A percentile compares a stretch with the other conserved stretches of the same genome.
Evolutionary conservation across 2,797 vertebrate genomes (phyloP).

Genomic region (Diglossa cyanea): DNA sequence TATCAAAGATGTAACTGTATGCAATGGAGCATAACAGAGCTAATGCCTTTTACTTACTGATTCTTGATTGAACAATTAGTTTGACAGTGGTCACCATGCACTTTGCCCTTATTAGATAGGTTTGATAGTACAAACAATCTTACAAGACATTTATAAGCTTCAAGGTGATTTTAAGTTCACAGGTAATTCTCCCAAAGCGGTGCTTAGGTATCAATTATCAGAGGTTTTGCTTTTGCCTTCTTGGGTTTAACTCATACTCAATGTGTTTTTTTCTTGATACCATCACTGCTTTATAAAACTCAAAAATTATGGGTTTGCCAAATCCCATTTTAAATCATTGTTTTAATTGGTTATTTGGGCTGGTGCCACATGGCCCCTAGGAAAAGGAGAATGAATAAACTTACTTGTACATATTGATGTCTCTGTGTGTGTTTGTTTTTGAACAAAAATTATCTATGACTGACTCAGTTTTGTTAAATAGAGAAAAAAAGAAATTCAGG

Average conservation of each 20-base stretch:
- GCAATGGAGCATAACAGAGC: conserved; percentile 32
- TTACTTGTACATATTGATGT: neutral
- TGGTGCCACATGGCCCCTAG: neutral
- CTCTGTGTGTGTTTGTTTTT: neutral
- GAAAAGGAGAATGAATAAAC: neutral
- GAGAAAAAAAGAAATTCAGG: neutral
- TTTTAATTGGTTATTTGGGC: neutral
- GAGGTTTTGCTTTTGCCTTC: neutral
- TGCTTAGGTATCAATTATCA: neutral
- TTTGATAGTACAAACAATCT: neutral
- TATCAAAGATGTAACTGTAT: conserved; percentile 27
- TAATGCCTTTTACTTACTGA: conserved; percentile 43
- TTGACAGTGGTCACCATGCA: conserved; percentile 3
- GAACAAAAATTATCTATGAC: neutral
- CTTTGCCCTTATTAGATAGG: conserved; percentile 14
- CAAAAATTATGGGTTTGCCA: neutral
- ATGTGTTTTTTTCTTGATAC: neutral
- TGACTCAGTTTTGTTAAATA: neutral
- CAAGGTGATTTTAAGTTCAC: conserved; percentile 57
- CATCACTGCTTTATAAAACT: neutral
- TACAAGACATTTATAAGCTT: neutral
- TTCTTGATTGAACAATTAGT: conserved; percentile 50
- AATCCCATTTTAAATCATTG: neutral
- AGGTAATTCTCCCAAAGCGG: neutral
- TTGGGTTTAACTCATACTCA: neutral